Base-by-base conservation (phyloP, 2,113 vertebrate genomes). In the Bos javanicus region DNA sequence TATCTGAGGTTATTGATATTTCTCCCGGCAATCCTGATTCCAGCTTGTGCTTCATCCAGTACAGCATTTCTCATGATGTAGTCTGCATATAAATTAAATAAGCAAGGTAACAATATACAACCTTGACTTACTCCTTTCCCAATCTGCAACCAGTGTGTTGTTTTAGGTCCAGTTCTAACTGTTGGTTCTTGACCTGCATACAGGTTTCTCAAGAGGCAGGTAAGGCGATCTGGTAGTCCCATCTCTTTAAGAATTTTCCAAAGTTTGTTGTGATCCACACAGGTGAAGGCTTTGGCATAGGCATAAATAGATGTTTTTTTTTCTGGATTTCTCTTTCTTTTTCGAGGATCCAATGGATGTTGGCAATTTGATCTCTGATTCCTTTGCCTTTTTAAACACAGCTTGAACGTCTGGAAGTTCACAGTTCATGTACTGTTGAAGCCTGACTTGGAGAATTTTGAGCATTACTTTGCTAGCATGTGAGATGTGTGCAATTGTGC, bases 331-430 rank as follows among this genome's bases (percentile, higher is more conserved):
- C 33, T 67, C 16, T n/a, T 64, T 1, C 3, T n/a, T 67, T 67
- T 67, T 10, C 0, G 0, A 67, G 1, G 33, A 67, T n/a, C 16
- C 33, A n/a, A 19, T 0, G 0, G 62, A 67, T 67, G 62, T n/a
- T 67, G 62, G 62, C 7, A 67, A 67, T 67, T n/a, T 67, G 62
- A n/a, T 19, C 62, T 67, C 16, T 67, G 62, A n/a, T 67, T 67
- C 16, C 15, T 67, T 7, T n/a, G 16, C 33, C 33, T 67, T n/a
- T 67, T 15, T 19, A 67, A 67, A n/a, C 1, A 17, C 3, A 67
- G 62, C 33, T 67, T n/a, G 33, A 67, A 67, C 62, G n/a, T 67
- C 7, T n/a, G 30, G 33, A 64, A n/a, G 16, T 67, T 67, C 62
- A 67, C 33, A 10, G 62, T 9, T 67, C 33, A 67, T 15, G 3